These are phyloP conservation scores for Erethizon dorsatum DNA, from an alignment of 2,797 vertebrate genomes.

Conservation along the genomic window DNA sequence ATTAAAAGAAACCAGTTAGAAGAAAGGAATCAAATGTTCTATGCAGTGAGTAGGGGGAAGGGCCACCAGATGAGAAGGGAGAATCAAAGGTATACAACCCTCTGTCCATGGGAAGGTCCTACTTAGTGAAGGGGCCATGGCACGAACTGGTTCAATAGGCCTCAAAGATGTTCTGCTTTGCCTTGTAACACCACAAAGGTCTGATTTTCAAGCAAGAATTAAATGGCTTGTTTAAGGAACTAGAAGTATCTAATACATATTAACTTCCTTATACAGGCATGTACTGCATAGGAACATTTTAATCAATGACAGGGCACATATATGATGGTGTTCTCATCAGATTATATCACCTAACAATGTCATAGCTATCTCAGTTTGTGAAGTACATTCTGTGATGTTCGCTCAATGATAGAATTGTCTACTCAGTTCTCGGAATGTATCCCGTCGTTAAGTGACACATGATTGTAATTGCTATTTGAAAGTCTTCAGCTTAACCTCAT, in stretches of 20 bases:
- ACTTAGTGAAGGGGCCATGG: neutral
- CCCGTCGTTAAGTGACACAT: neutral
- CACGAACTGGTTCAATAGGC: rapidly evolving
- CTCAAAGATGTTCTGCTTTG: neutral
- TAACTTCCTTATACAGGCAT: neutral
- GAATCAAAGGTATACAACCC: neutral
- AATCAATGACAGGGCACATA: neutral
- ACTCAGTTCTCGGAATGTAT: neutral
- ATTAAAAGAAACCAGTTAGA: neutral
- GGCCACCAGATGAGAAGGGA: neutral
- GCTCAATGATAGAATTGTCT: neutral
- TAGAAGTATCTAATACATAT: neutral
- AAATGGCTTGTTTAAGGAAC: neutral
- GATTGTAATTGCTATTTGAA: neutral
- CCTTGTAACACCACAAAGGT: neutral
- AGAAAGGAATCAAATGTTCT: neutral
- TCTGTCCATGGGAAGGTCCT: neutral
- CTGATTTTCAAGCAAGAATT: neutral
- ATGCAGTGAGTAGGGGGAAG: neutral
- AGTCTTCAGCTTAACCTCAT: neutral
- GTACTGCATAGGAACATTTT: neutral
- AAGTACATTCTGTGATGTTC: neutral
- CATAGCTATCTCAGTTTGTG: neutral
- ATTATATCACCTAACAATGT: neutral
- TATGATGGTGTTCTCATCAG: neutral